Base-by-base conservation (phyloP, 1,140 invertebrate species). In the Leptinotarsa lineolata region DNA sequence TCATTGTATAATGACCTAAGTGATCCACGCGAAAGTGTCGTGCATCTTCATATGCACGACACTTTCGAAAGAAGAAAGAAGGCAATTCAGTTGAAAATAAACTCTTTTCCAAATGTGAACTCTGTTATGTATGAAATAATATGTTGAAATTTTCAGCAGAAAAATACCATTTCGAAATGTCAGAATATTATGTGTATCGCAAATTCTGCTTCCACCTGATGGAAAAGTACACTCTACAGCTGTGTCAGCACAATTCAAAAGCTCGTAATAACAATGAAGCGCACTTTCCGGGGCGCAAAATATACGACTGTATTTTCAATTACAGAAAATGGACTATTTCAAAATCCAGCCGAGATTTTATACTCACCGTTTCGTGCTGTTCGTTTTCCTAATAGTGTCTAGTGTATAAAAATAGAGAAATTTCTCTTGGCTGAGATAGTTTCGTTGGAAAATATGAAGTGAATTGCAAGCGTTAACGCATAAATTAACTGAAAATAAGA, bases 271-370 rank as follows among this genome's bases (percentile, higher is more conserved):
- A 70, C 68, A 70, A 70, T 70, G 68, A 60, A 70, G 48, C 68
- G 48, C 16, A 70, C 54, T 68, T 68, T 61, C 68, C 48, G 21
- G 66, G 30, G 48, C 16, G 68, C 46, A 48, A 70, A 70, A 70
- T 39, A 58, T 20, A 59, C 12, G 48, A n/a, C 21, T 18, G 68
- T 70, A 59, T 70, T 70, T 70, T 45, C 68, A 70, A 70, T 70
- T 70, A 22, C 46, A 70, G 68, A 21, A 70, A 70, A 70, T 59
- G 68, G 68, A 70, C 59, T 70, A 70, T 70, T 59, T 22, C 45
- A 45, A 20, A n/a, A 20, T 70, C 16, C 16, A 58, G 59, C 15
- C 48, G 66, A 30, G 39, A 45, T 54, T 54, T 54, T 13, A 54
- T 54, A 18, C 48, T 54, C 48, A 54, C 48, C 16, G 48, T n/a